Evolutionary conservation across 2,113 vertebrate genomes (phyloP).

Genomic region (Oceanites oceanicus): DNA sequence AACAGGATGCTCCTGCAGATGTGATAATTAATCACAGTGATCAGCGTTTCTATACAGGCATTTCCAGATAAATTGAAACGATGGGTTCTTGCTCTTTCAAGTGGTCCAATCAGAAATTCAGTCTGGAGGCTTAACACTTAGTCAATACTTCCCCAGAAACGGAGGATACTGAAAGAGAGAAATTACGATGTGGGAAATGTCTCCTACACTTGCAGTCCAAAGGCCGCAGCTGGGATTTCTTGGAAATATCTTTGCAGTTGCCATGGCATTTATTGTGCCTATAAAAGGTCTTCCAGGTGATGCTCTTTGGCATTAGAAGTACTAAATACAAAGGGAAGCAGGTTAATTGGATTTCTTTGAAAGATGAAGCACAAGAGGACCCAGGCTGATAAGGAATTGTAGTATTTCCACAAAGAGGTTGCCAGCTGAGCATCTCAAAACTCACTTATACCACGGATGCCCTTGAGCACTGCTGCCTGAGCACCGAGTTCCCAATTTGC

Average conservation of each 20-base stretch:
- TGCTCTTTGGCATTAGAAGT: background rate
- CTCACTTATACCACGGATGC: background rate
- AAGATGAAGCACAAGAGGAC: background rate
- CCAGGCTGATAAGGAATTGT: background rate
- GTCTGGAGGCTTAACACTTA: background rate
- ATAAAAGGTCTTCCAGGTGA: conserved; percentile 15
- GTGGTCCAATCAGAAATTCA: background rate
- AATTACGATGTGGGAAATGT: background rate
- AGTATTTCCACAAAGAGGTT: background rate
- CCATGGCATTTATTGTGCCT: conserved; percentile 11
- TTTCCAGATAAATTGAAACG: conserved; percentile 5
- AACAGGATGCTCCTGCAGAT: conserved; percentile 30
- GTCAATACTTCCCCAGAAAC: background rate
- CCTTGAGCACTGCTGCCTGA: background rate
- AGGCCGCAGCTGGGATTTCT: background rate
- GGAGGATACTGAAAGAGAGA: background rate
- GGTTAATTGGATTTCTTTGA: conserved; percentile 16
- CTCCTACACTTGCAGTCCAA: background rate
- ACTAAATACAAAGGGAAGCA: background rate
- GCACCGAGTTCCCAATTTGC: background rate
- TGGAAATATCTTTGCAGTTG: conserved; percentile 26
- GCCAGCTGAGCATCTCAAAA: background rate
- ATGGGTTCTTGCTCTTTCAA: conserved; percentile 9
- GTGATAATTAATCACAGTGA: conserved; percentile 54
- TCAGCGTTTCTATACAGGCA: background rate